Base-by-base conservation (phyloP, 1,140 invertebrate genomes). In the Aphidius ervi region DNA sequence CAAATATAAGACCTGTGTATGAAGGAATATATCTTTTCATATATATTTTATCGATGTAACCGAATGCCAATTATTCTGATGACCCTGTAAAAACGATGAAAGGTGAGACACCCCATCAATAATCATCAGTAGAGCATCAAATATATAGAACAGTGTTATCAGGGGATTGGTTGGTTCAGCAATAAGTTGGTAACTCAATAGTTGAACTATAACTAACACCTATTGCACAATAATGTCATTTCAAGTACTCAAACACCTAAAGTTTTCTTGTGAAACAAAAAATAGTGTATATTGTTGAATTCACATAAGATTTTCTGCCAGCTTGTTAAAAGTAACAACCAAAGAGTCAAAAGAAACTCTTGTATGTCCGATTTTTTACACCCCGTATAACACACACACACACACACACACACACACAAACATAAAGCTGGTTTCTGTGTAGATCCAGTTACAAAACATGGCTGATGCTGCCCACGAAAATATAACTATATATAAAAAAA, bases 21-120 rank as follows among this genome's bases (percentile, higher is more conserved):
- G 16, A 31, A 31, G 23, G 1, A 31, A 31, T 2, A 3, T 31
- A 31, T 31, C 4, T 31, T 31, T 31, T 31, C 1, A 31, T 31
- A 31, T 31, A 31, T 31, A 31, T 59, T 59, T 59, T 59, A 59
- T 59, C 46, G 37, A 37, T 42, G 63, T 64, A 64, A 64, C 59
- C 55, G 45, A 47, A 64, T 49, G 55, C 63, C 63, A 64, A 64
- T 64, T 64, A 64, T 64, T 31, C 23, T 48, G 54, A 54, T 20
- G 52, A 45, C 54, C 55, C 57, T 9, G 9, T 47, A 42, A 55
- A 46, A 31, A 31, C 23, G 23, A 31, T 23, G 58, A 56, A 63
- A 63, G 62, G 56, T 9, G 57, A 59, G 60, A 54, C 23, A 31
- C 23, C 62, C 53, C 49, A 52, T 42, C 45, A 46, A 63, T 16